Conservation (phyloP, 2,113 vertebrate species). For the Odontophorus gujanensis region DNA sequence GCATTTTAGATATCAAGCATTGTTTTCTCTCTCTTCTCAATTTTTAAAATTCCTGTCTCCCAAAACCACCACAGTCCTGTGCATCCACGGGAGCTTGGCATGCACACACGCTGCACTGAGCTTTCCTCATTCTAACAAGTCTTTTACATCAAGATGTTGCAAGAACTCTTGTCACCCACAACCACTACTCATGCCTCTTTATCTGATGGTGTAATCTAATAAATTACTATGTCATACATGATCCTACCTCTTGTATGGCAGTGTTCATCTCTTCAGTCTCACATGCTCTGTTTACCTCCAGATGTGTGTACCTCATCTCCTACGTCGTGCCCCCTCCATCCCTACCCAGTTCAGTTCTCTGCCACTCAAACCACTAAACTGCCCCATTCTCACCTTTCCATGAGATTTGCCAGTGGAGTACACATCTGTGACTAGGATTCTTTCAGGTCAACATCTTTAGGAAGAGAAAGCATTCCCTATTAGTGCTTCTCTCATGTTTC, state of each 20-base stretch:
- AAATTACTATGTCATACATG: background rate
- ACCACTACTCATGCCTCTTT: background rate
- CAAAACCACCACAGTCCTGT: background rate
- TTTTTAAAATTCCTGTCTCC: background rate
- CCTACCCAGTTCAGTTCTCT: fast-evolving
- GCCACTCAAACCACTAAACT: background rate
- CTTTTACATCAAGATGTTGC: background rate
- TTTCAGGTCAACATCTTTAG: background rate
- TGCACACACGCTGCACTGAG: background rate
- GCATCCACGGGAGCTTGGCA: fast-evolving
- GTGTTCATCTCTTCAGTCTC: background rate
- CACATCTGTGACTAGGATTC: background rate
- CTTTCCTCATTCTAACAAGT: fast-evolving
- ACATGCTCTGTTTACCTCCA: fast-evolving
- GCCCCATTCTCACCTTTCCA: background rate
- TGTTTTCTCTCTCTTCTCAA: background rate
- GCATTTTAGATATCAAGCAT: background rate
- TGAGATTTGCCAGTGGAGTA: background rate
- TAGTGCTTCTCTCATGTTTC: background rate
- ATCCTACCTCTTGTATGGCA: background rate
- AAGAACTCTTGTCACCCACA: background rate
- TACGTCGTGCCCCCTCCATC: fast-evolving
- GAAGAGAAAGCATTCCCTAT: background rate
- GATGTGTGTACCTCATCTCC: fast-evolving
- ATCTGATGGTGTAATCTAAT: background rate